A percentile compares a stretch with the other conserved stretches of the same genome.
Conservation (phyloP, 2,888 invertebrate genomes). For the Nycteola revayana region DNA sequence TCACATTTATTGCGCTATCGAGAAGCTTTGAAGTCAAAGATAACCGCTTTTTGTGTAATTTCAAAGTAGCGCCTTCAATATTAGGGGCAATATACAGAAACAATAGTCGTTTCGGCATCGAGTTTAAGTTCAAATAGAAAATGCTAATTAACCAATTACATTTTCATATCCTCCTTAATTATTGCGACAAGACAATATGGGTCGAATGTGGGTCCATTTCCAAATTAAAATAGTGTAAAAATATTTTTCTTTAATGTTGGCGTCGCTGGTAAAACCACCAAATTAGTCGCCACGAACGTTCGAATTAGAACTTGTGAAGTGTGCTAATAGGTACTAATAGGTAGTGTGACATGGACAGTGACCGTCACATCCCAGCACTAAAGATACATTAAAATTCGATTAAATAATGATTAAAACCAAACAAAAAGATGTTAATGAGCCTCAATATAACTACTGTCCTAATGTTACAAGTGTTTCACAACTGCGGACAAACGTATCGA, state of each 20-base stretch:
- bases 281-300: conserved; percentile 26
- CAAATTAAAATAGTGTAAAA: no score
- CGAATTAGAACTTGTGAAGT: conserved; percentile 54
- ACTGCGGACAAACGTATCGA: conserved; percentile 53
- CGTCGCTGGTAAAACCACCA: conserved; percentile 33
- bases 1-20: conserved; percentile 48
- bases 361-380: conserved; percentile 46
- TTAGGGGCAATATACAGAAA: no score
- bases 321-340: conserved; percentile 50
- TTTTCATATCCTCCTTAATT: no score
- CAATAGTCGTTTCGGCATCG: no score
- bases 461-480: conserved; percentile 57
- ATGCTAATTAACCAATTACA: no score
- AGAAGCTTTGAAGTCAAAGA: conserved; percentile 36
- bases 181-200: no score
- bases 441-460: conserved; percentile 45
- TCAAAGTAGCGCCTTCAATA: no score
- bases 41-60: no score
- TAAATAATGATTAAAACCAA: conserved; percentile 60
- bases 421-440: conserved; percentile 55
- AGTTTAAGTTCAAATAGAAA: no score
- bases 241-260: conserved; percentile 22
- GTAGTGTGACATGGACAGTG: conserved; percentile 40
- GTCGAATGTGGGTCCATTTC: no score
- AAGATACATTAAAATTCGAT: conserved; percentile 65